Evolutionary conservation across 2,797 vertebrate genomes (phyloP).

Genomic region (Sebastes flavidus): DNA sequence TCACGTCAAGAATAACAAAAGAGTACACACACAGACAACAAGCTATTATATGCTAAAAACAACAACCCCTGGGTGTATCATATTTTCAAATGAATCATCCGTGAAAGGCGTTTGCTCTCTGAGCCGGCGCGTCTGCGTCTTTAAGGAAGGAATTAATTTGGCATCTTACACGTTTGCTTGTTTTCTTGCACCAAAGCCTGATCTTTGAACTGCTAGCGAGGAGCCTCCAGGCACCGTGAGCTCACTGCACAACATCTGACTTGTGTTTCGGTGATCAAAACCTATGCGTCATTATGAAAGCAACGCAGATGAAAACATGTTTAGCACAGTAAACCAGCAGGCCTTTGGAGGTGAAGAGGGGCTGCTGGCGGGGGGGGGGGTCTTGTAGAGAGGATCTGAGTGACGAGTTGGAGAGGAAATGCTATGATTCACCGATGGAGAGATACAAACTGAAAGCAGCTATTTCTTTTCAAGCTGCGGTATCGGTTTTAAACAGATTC

Average conservation of each 20-base stretch:
- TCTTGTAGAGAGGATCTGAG: slow-evolving; percentile 32
- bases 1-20: slow-evolving; percentile 12
- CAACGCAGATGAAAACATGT: slow-evolving; percentile 73
- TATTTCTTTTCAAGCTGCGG: slow-evolving; percentile 26
- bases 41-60: slow-evolving; percentile 1
- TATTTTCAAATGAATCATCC: slow-evolving; percentile 47
- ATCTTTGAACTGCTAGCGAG: slow-evolving; percentile 80
- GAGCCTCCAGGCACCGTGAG: slow-evolving; percentile 82
- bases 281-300: slow-evolving; percentile 76
- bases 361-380: not conserved
- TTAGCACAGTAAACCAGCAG: slow-evolving; percentile 67
- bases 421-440: slow-evolving; percentile 23
- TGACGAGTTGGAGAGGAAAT: slow-evolving; percentile 30
- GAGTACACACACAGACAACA: slow-evolving; percentile 22
- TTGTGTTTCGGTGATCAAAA: slow-evolving; percentile 80
- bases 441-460: slow-evolving; percentile 25
- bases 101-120: slow-evolving; percentile 35
- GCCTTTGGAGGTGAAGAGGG: slow-evolving; percentile 58
- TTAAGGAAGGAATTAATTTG: slow-evolving; percentile 82
- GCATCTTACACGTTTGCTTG: slow-evolving; percentile 77
- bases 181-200: slow-evolving; percentile 79
- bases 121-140: slow-evolving; percentile 52
- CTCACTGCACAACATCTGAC: slow-evolving; percentile 80
- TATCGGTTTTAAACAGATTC: slow-evolving; percentile 39
- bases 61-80: slow-evolving; percentile 34